Conservation (phyloP, 1,140 invertebrate genomes). For the Lasioglossum albipes region DNA sequence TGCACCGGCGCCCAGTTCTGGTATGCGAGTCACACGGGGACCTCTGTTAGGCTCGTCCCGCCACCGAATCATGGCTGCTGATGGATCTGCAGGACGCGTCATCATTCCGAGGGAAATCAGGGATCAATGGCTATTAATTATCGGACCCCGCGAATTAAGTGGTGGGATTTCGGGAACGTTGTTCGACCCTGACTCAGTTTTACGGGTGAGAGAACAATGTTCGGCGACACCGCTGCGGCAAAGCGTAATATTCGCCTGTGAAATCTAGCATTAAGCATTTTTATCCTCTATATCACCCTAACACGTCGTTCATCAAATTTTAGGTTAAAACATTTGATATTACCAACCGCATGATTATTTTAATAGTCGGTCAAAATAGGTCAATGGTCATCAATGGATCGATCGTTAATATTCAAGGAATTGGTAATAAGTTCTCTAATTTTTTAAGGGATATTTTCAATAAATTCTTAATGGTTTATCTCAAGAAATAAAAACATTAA, state of each 20-base stretch:
- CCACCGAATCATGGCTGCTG: background rate
- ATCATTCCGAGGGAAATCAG: background rate
- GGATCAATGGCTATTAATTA: constrained; percentile 2
- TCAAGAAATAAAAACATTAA: too few relatives aligned
- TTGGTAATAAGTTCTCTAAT: too few relatives aligned
- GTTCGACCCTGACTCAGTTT: background rate
- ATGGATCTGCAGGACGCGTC: background rate
- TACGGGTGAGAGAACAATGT: background rate
- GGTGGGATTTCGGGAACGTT: too few relatives aligned
- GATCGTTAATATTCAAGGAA: too few relatives aligned
- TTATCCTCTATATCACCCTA: too few relatives aligned
- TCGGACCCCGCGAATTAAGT: background rate
- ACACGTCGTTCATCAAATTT: background rate
- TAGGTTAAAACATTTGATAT: background rate
- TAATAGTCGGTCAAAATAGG: too few relatives aligned
- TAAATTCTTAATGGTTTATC: too few relatives aligned
- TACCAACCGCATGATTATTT: too few relatives aligned
- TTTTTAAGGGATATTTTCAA: too few relatives aligned
- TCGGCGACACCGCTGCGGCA: too few relatives aligned
- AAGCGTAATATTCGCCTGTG: background rate
- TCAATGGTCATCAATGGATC: too few relatives aligned
- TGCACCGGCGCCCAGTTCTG: too few relatives aligned
- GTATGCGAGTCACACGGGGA: background rate
- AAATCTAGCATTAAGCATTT: background rate
- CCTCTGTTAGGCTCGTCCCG: background rate